Percentiles rank a stretch among this genome's conserved stretches.
Conservation (phyloP, 2,113 vertebrate genomes). For the Myotis yumanensis region DNA sequence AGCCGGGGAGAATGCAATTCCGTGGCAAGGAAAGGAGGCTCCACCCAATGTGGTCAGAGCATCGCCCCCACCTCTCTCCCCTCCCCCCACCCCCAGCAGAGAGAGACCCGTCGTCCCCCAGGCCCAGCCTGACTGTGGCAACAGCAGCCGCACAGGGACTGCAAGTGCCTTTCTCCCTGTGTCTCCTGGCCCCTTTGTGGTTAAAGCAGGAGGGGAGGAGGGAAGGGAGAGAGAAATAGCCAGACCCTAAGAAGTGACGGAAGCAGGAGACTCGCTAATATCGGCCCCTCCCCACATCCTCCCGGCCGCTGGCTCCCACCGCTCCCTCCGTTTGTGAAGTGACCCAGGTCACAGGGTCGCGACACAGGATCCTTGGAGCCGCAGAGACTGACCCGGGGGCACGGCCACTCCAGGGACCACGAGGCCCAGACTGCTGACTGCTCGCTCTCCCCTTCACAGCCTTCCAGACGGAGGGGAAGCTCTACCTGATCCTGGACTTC, state of each 20-base stretch:
- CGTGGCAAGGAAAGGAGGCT: fast-evolving
- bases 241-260: background rate
- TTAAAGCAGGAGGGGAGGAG: background rate
- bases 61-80: fast-evolving
- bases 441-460: conserved; percentile 84
- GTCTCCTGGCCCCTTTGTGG: background rate
- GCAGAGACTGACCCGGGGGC: background rate
- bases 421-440: background rate
- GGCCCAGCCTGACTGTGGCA: too few relatives aligned
- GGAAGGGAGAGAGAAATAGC: background rate
- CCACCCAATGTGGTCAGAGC: fast-evolving
- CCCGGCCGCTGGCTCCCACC: too few relatives aligned
- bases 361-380: background rate
- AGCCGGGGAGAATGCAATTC: fast-evolving
- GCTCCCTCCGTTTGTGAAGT: background rate
- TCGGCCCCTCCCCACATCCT: too few relatives aligned
- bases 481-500: conserved; percentile 98
- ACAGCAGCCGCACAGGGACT: too few relatives aligned
- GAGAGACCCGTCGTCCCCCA: fast-evolving
- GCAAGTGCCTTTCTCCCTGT: too few relatives aligned
- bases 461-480: conserved; percentile 98
- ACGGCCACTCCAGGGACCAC: too few relatives aligned
- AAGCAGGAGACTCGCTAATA: fast-evolving
- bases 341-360: background rate
- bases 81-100: too few relatives aligned